phyloP scores from a whole-genome alignment of 2,888 invertebrate species.

The Zele albiditarsus region DNA sequence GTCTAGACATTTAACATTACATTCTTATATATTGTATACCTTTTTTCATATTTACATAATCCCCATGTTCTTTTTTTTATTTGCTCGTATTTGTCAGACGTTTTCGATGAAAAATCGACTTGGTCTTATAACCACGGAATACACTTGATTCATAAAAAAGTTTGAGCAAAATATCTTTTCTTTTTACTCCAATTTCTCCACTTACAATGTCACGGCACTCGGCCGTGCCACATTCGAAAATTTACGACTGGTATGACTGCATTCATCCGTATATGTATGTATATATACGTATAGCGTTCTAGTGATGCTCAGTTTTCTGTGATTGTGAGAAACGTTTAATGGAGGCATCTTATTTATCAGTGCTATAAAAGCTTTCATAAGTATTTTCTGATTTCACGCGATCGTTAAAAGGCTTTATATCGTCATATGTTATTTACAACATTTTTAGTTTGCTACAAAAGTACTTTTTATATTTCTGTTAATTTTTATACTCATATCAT shows the following conservation, averaged over 20 bases:
- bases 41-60: slow-evolving; percentile 28
- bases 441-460: background rate
- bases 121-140: background rate
- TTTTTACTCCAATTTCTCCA: slow-evolving; percentile 22
- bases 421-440: slow-evolving; percentile 9
- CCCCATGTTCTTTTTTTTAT: slow-evolving; percentile 27
- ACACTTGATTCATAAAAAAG: slow-evolving; percentile 24
- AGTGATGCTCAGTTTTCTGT: slow-evolving; percentile 42
- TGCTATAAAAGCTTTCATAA: background rate
- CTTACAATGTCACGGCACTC: slow-evolving; percentile 29
- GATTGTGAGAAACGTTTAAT: slow-evolving; percentile 38
- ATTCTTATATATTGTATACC: slow-evolving; percentile 18
- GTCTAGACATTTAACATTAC: background rate
- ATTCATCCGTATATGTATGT: slow-evolving; percentile 11
- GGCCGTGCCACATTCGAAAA: slow-evolving; percentile 47
- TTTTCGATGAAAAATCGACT: background rate
- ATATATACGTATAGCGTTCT: slow-evolving; percentile 25
- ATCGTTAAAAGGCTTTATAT: background rate
- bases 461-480: background rate
- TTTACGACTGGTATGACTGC: slow-evolving; percentile 43
- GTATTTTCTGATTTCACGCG: background rate
- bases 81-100: slow-evolving; percentile 18
- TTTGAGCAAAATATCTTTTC: slow-evolving; percentile 33
- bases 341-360: slow-evolving; percentile 15
- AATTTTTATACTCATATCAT: background rate